Conservation (phyloP, 1,140 invertebrate genomes). For the Zaprionus taronus region DNA sequence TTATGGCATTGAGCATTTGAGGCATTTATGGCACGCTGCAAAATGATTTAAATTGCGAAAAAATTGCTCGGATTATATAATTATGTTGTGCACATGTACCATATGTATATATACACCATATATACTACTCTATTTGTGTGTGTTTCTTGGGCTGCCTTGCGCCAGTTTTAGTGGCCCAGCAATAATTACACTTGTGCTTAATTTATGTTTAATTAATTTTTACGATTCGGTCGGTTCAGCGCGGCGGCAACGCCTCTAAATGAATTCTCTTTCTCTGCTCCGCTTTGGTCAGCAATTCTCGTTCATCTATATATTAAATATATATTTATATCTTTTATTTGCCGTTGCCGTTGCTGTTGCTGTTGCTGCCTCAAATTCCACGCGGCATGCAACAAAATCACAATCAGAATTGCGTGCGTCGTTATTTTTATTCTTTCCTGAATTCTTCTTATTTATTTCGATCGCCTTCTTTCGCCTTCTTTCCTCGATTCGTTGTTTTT, state of each 20-base stretch:
- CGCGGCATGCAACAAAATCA: slow-evolving; percentile 63
- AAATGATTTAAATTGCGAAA: slow-evolving; percentile 38
- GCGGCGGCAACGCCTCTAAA: slow-evolving; percentile 63
- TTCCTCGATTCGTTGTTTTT: slow-evolving; percentile 48
- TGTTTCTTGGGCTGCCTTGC: slow-evolving; percentile 55
- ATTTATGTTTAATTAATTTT: slow-evolving; percentile 56
- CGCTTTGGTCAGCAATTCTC: slow-evolving; percentile 53
- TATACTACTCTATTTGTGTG: slow-evolving; percentile 17
- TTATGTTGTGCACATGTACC: slow-evolving; percentile 24
- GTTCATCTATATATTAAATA: slow-evolving; percentile 54
- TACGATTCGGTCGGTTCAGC: slow-evolving; percentile 28
- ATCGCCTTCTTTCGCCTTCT: slow-evolving; percentile 25
- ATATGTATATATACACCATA: slow-evolving; percentile 30
- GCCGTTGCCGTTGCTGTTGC: slow-evolving; percentile 11
- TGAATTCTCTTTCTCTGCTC: slow-evolving; percentile 46
- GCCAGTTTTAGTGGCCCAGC: slow-evolving; percentile 55
- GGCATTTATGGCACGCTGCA: slow-evolving; percentile 18
- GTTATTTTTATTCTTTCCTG: slow-evolving; percentile 38
- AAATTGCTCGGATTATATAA: slow-evolving; percentile 56
- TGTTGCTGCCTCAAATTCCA: slow-evolving; percentile 44
- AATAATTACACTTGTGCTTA: slow-evolving; percentile 49
- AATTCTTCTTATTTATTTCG: slow-evolving; percentile 28
- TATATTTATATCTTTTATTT: slow-evolving; percentile 45
- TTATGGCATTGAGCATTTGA: slow-evolving; percentile 13
- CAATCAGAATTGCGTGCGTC: slow-evolving; percentile 57